Conservation (phyloP, 2,797 vertebrate genomes). For the Pteronotus mesoamericanus region DNA sequence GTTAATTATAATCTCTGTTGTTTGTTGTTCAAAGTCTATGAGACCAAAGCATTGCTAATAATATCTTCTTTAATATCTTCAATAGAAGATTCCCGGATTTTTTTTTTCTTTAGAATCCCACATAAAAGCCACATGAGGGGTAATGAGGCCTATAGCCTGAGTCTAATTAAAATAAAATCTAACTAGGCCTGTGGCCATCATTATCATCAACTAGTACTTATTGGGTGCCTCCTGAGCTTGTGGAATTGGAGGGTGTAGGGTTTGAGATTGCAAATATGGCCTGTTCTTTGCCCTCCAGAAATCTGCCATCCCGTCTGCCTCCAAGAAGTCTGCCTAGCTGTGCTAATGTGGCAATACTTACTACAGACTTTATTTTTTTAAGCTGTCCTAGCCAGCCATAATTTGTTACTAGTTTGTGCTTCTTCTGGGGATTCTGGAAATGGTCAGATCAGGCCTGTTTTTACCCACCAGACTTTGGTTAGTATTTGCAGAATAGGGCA, state of each 20-base stretch:
- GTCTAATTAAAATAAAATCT: conserved; percentile 73
- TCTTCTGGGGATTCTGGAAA: conserved; percentile 13
- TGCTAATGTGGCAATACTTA: conserved; percentile 61
- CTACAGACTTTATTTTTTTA: neutral
- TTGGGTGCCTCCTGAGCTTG: conserved; percentile 39
- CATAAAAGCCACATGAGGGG: conserved; percentile 72
- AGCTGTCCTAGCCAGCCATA: neutral
- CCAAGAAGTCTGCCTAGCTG: conserved; percentile 43
- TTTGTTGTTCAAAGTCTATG: conserved; percentile 73
- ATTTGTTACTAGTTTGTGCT: neutral
- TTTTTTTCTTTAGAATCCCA: conserved; percentile 66
- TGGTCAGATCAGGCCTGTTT: neutral
- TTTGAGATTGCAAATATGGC: conserved; percentile 37
- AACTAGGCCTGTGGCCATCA: conserved; percentile 65
- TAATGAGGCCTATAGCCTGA: conserved; percentile 71
- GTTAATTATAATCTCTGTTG: conserved; percentile 74
- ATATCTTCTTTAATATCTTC: conserved; percentile 77
- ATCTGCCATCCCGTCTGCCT: conserved; percentile 54
- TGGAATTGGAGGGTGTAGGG: conserved; percentile 39
- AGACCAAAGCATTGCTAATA: conserved; percentile 74
- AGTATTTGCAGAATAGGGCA: neutral
- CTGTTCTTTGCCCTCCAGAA: conserved; percentile 55
- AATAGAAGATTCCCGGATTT: conserved; percentile 62
- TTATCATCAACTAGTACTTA: conserved; percentile 70
- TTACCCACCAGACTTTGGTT: neutral